Evolutionary conservation across 2,888 invertebrate species (phyloP).

Genomic region (Agriopis marginaria): DNA sequence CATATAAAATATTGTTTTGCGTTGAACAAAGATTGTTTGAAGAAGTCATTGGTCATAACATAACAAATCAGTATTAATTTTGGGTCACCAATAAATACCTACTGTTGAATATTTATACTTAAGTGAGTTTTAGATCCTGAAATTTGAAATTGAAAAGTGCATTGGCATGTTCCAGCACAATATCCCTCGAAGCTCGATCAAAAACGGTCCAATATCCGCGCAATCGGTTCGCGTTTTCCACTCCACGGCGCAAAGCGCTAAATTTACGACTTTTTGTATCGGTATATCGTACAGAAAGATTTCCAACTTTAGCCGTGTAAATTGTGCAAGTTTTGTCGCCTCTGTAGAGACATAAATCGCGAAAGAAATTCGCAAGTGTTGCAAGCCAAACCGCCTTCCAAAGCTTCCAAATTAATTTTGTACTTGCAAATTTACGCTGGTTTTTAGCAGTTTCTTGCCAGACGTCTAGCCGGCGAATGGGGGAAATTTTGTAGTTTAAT

Average conservation of each 20-base stretch:
- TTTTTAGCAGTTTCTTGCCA: conserved; percentile 41
- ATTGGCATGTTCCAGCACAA: conserved; percentile 20
- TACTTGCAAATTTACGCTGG: conserved; percentile 72
- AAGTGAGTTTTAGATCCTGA: not conserved
- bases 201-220: conserved; percentile 39
- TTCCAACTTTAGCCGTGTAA: conserved; percentile 49
- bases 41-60: no score
- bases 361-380: conserved; percentile 65
- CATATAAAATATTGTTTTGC: no score
- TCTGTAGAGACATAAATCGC: conserved; percentile 60
- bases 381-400: conserved; percentile 55
- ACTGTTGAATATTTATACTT: not conserved
- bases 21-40: no score
- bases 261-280: conserved; percentile 43
- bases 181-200: conserved; percentile 27
- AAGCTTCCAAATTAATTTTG: conserved; percentile 75
- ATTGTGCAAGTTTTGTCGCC: conserved; percentile 58
- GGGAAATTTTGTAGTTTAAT: conserved; percentile 53
- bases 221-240: conserved; percentile 38
- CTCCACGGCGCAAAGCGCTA: conserved; percentile 32
- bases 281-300: conserved; percentile 45
- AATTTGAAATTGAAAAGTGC: conserved; percentile 14
- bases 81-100: not conserved
- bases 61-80: not conserved
- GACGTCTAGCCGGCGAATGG: conserved; percentile 60